Evolutionary conservation across 2,113 vertebrate genomes (phyloP).

Genomic region (human): GRCh38 chr1:30514501-30515000

Average conservation of each 20-base stretch:
- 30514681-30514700: background rate
- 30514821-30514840: background rate
- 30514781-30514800: background rate
- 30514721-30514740: background rate
- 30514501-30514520: background rate
- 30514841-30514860: background rate
- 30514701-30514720: background rate
- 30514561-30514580: background rate
- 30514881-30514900: background rate
- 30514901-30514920: background rate
- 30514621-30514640: background rate
- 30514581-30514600: no score
- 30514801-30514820: background rate
- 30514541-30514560: background rate
- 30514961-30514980: background rate
- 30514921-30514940: no score
- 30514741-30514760: background rate
- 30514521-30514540: background rate
- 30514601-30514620: rapidly evolving
- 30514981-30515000: background rate
- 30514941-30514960: background rate
- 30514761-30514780: background rate
- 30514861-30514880: background rate
- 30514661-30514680: background rate
- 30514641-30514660: background rate